Base-by-base conservation (phyloP, 2,113 vertebrate genomes). In the Etia nguti region DNA sequence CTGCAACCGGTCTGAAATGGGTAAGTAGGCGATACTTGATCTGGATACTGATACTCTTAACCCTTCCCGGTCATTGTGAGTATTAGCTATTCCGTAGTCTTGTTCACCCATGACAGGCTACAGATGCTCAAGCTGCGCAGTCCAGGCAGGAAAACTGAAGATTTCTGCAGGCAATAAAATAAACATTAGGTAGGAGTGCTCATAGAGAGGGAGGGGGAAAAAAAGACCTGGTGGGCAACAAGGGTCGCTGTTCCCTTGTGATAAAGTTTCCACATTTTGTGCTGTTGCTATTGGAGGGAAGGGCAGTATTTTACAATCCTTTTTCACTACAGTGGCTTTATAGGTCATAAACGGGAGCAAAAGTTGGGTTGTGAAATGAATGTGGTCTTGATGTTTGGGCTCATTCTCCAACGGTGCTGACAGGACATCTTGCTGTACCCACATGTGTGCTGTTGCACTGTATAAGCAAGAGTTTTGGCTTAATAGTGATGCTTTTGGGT, bases 11-110 rank as follows among this genome's bases (percentile, higher is more conserved):
- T 92, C 79, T 91, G 89, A 86, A 89, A 84, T 50, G 75, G 93
- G 95, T 96, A 89, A 95, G 95, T 91, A 55, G 46, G 22, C 87
- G 92, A 87, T 77, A 89, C 87, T 80, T 91, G 85, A 92, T 86
- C 82, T 73, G 82, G 86, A 90, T 82, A 82, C 36, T 54, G 90
- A 92, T 89, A 90, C 82, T 56, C 4, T 16, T 70, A 81, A 84
- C 36, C 68, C 55, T 73, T 56, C 22, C 75, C 4, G 26, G 31
- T 84, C 87, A 80, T 79, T 79, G 88, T 84, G 79, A 46, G 80
- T 68, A 80, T 60, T 62, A 26, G 73, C 26, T 31, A 59, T 81
- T 52, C 43, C 1, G 6, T 57, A 50, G 85, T n/a, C 62, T 36
- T 60, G 82, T 55, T 92, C 54, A 79, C 16, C n/a, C 65, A 16